Conservation (phyloP, 2,888 invertebrate species). For the Cheilosia soror region DNA sequence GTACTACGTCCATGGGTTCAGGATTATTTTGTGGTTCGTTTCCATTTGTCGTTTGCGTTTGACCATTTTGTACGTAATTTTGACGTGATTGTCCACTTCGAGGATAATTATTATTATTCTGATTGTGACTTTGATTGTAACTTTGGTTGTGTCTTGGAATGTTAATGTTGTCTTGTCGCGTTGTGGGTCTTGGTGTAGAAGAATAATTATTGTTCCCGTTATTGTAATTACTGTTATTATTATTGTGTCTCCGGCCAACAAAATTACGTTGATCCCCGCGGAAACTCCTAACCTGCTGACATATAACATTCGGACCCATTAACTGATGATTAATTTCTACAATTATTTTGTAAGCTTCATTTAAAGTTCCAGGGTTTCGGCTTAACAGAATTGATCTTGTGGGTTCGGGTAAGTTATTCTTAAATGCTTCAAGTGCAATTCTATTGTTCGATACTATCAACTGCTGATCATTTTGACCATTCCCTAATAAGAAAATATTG, state of each 20-base stretch:
- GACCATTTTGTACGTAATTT: neutral
- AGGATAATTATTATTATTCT: neutral
- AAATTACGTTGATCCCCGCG: neutral
- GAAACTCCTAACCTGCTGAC: too few relatives aligned
- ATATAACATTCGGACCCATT: neutral
- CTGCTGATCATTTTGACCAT: neutral
- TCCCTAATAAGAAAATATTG: neutral
- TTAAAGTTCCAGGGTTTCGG: too few relatives aligned
- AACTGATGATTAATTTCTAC: slow-evolving; percentile 17
- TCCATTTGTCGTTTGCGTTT: slow-evolving; percentile 7
- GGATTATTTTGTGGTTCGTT: neutral
- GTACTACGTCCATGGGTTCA: slow-evolving; percentile 33
- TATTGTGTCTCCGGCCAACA: neutral
- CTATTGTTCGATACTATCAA: slow-evolving; percentile 20
- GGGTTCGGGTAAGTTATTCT: slow-evolving; percentile 26
- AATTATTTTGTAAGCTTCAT: neutral
- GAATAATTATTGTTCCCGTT: neutral
- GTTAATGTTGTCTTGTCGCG: neutral
- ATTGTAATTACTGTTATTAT: neutral
- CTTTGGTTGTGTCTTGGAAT: neutral
- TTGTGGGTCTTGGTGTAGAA: neutral
- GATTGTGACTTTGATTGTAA: neutral
- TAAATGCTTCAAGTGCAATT: slow-evolving; percentile 18
- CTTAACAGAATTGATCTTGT: neutral
- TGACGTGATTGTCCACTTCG: neutral